These are phyloP conservation scores for Eretmocerus hayati DNA, from an alignment of 2,888 invertebrate genomes.

Conservation along the genomic window DNA sequence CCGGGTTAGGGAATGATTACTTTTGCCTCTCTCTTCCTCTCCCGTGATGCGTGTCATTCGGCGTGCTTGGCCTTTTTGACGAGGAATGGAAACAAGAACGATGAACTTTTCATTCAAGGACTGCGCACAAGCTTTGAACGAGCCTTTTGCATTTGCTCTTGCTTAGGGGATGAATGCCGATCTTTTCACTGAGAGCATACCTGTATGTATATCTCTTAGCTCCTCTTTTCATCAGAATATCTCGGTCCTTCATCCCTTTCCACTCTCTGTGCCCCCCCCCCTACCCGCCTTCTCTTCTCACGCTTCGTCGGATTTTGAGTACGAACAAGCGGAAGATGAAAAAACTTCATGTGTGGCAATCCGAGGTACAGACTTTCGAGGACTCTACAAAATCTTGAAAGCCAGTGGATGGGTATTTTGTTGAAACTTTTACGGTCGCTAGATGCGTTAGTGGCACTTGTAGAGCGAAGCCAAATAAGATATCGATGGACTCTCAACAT, in stretches of 20 bases:
- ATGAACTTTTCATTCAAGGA: conserved; percentile 21
- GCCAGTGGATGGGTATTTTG: too few relatives aligned
- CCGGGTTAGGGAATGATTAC: conserved; percentile 25
- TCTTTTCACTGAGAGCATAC: not conserved
- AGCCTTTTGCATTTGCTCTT: conserved; percentile 9
- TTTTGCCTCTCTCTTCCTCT: conserved; percentile 11
- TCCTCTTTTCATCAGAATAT: not conserved
- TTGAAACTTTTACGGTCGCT: too few relatives aligned
- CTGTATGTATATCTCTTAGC: conserved; percentile 1
- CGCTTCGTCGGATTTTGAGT: too few relatives aligned
- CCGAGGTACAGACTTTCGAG: too few relatives aligned
- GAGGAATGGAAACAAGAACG: conserved; percentile 23
- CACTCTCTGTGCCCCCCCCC: not conserved
- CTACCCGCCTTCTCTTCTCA: not conserved
- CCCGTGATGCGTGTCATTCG: too few relatives aligned
- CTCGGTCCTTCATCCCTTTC: not conserved
- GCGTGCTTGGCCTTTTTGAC: conserved; percentile 21
- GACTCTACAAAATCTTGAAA: too few relatives aligned
- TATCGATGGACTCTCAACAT: too few relatives aligned
- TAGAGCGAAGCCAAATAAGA: too few relatives aligned
- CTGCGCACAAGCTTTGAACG: conserved; percentile 8
- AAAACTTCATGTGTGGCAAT: too few relatives aligned
- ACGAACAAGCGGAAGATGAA: too few relatives aligned
- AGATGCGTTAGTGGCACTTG: too few relatives aligned
- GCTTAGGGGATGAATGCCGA: not conserved